Evolutionary conservation across 2,888 invertebrate genomes (phyloP).

Genomic region (Eupithecia subumbrata): DNA sequence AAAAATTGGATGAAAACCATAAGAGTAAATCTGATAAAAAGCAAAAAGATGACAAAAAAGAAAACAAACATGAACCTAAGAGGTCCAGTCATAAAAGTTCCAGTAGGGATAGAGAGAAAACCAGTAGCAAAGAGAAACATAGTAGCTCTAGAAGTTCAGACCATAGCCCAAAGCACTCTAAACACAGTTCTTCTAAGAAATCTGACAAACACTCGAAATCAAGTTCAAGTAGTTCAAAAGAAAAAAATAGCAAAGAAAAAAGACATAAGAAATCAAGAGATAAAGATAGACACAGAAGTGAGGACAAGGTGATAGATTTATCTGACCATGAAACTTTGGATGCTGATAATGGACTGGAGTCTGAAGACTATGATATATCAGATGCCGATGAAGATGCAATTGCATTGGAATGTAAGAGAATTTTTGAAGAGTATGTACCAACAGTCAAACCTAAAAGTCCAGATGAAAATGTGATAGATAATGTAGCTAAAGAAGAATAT

Average conservation of each 20-base stretch:
- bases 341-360: constrained; percentile 50
- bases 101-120: constrained; percentile 62
- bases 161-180: constrained; percentile 48
- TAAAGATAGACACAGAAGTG: constrained; percentile 33
- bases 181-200: constrained; percentile 53
- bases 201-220: constrained; percentile 52
- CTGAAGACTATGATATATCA: constrained; percentile 68
- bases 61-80: constrained; percentile 57
- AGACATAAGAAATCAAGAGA: constrained; percentile 57
- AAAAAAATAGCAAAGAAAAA: constrained; percentile 53
- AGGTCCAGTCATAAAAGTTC: constrained; percentile 69
- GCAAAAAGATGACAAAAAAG: constrained; percentile 55
- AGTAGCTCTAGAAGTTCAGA: constrained; percentile 42
- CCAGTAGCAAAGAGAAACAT: constrained; percentile 59
- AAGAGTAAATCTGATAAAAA: constrained; percentile 35
- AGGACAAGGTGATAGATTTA: constrained; percentile 43
- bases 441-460: constrained; percentile 58
- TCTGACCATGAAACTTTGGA: constrained; percentile 59
- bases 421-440: constrained; percentile 92
- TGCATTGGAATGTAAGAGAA: constrained; percentile 92
- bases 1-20: constrained; percentile 26
- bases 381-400: constrained; percentile 88
- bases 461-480: constrained; percentile 55
- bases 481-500: constrained; percentile 70
- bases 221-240: constrained; percentile 57